Percentiles rank a stretch among this genome's conserved stretches.
phyloP scores from a whole-genome alignment of 2,797 vertebrate genomes.

The Falco columbarius region DNA sequence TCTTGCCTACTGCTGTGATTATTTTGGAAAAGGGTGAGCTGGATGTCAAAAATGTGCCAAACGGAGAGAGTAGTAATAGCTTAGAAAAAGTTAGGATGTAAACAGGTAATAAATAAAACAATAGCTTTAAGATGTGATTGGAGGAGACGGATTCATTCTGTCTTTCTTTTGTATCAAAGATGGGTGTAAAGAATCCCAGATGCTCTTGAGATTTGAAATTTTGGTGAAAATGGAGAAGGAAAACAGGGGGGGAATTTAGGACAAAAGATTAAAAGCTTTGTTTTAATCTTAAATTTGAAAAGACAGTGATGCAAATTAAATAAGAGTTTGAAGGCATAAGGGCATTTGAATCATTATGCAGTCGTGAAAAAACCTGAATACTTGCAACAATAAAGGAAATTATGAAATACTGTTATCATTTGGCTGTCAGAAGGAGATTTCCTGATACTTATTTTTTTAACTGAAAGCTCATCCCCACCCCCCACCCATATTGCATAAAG shows the following conservation, averaged over 20 bases:
- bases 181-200: not conserved
- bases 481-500: not conserved
- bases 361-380: not conserved
- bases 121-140: not conserved
- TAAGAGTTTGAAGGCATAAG: not conserved
- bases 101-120: not conserved
- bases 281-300: slow-evolving; percentile 20
- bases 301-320: not conserved
- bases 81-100: not conserved
- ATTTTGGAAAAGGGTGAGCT: not conserved
- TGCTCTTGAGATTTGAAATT: not conserved
- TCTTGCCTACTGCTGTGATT: not conserved
- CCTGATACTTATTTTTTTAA: not conserved
- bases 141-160: not conserved
- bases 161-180: not conserved
- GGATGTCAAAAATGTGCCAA: not conserved
- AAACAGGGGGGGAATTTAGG: not conserved
- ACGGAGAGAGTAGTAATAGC: not conserved
- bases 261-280: not conserved
- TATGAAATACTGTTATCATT: not conserved
- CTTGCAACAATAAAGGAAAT: not conserved
- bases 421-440: not conserved
- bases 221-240: not conserved
- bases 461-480: not conserved
- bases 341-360: not conserved